A percentile compares a stretch with the other conserved stretches of the same genome.
Conservation (phyloP, 2,888 invertebrate genomes). For the Limnephilus rhombicus region DNA sequence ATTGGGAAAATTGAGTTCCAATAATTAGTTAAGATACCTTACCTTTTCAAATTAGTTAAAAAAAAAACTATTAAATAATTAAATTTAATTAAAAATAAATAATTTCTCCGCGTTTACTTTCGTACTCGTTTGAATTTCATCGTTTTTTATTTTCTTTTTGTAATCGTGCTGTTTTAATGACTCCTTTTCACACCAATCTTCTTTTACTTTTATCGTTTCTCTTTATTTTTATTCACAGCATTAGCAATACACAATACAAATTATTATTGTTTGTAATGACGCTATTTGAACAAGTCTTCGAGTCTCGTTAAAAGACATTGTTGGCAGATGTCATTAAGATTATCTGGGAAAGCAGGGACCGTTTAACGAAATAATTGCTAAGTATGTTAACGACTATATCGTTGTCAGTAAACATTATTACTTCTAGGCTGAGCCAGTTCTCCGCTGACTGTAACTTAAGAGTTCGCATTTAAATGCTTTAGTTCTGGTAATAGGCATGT, state of each 20-base stretch:
- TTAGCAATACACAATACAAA: background rate
- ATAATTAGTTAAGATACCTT: too few relatives aligned
- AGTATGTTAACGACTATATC: constrained; percentile 3
- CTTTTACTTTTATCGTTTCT: background rate
- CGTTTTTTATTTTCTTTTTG: background rate
- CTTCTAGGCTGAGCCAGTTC: background rate
- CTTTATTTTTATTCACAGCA: background rate
- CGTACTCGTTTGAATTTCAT: background rate
- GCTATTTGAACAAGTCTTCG: background rate
- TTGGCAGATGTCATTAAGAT: background rate
- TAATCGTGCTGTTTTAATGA: background rate
- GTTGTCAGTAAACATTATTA: constrained; percentile 5
- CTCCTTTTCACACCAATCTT: background rate
- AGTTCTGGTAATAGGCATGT: background rate
- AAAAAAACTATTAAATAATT: background rate
- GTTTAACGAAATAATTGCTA: background rate
- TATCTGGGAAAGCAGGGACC: background rate
- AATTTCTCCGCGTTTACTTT: background rate
- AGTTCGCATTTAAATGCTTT: background rate
- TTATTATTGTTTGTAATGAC: background rate
- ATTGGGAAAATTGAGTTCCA: too few relatives aligned
- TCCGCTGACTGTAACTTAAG: constrained; percentile 2
- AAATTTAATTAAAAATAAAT: too few relatives aligned
- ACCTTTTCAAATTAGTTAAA: background rate
- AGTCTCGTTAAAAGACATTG: background rate